Base-by-base conservation (phyloP, 2,113 vertebrate species). In the Lophius piscatorius region DNA sequence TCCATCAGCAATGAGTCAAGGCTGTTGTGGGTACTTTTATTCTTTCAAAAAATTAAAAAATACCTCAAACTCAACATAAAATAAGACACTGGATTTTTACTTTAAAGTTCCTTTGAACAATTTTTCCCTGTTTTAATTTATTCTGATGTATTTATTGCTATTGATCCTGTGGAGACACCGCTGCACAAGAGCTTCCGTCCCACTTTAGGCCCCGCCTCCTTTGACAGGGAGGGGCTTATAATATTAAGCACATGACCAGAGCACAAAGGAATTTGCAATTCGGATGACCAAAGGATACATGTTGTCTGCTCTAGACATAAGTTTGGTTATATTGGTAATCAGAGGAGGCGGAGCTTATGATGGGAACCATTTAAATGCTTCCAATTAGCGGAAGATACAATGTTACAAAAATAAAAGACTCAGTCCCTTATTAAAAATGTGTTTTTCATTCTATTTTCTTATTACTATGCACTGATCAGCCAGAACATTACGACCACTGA, bases 191-290 rank as follows among this genome's bases (percentile, higher is more conserved):
- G 5, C 44, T 13, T 28, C 48, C 64, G 62, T 48, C 36, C 17
- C 22, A 6, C 18, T 24, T 59, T 11, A 59, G 48, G 29, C 63
- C 47, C 34, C 1, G 9, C 5, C 24, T 34, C 50, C 16, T 17
- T 4, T 1, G 4, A 10, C n/a, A 38, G 11, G 41, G 17, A 5
- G 14, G 35, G n/a, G 50, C 21, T 12, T 9, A 34, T 2, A 8
- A 3, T 21, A 21, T 58, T 17, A 7, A 23, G 26, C 17, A 7
- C 4, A 7, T 13, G 17, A 52, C 36, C 44, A 22, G 28, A 56
- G 51, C 45, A 58, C 51, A 71, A 57, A 47, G 42, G 21, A 56
- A 36, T 56, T 42, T 63, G 36, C 35, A 50, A 55, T 16, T 38
- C 18, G 6, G 9, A 48, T n/a, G 6, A 74, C 41, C 59, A 61